phyloP scores from a whole-genome alignment of 2,888 invertebrate species.

The Aspidiotus rigidus region DNA sequence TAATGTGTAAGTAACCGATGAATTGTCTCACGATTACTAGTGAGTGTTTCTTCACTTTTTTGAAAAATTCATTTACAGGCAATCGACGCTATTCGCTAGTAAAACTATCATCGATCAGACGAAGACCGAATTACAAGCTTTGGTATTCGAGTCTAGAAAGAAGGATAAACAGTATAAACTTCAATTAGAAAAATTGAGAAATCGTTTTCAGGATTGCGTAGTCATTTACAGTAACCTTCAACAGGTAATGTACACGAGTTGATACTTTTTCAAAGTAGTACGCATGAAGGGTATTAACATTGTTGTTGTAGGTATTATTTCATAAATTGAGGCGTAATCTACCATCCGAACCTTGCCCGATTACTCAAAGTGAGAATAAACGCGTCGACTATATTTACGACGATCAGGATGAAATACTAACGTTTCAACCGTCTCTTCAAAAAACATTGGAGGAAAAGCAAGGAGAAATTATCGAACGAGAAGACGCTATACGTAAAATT shows the following conservation, averaged over 20 bases:
- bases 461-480: constrained; percentile 25
- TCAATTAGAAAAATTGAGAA: constrained; percentile 20
- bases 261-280: not conserved
- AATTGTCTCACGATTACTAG: not conserved
- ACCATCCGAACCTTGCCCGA: constrained; percentile 27
- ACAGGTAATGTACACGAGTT: constrained; percentile 13
- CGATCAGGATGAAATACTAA: constrained; percentile 17
- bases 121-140: constrained; percentile 19
- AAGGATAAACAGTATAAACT: constrained; percentile 22
- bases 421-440: constrained; percentile 24
- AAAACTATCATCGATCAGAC: constrained; percentile 24
- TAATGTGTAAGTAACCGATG: constrained; percentile 18
- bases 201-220: constrained; percentile 12
- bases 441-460: constrained; percentile 25
- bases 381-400: constrained; percentile 26
- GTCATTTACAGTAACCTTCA: constrained; percentile 16
- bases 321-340: constrained; percentile 21
- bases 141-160: constrained; percentile 8
- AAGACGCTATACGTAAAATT: constrained; percentile 18
- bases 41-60: not conserved
- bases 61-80: constrained; percentile 4
- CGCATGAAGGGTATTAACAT: not conserved
- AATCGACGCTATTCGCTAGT: constrained; percentile 11
- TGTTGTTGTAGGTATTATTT: constrained; percentile 10
- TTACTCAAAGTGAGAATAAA: constrained; percentile 26